These are phyloP conservation scores for Alviniconcha marisindica DNA, from an alignment of 1,140 invertebrate species.

Conservation along the genomic window DNA sequence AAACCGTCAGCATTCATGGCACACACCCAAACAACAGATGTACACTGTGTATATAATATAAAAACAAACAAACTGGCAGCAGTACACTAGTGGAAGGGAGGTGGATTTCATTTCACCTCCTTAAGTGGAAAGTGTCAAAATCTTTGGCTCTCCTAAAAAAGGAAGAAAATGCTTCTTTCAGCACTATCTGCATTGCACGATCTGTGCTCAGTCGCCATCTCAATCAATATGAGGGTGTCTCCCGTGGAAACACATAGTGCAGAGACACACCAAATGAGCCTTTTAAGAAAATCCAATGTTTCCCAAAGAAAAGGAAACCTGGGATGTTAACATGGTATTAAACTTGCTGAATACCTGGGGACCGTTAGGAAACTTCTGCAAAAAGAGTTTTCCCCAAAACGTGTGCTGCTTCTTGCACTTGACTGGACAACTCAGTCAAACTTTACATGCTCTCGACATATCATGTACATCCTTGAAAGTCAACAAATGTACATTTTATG, in stretches of 20 bases:
- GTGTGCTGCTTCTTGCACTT: not conserved
- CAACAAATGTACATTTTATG: not conserved
- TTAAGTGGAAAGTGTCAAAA: not conserved
- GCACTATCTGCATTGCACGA: not conserved
- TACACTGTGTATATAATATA: not conserved
- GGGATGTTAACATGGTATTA: not conserved
- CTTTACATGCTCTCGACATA: not conserved
- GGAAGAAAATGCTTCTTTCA: not conserved
- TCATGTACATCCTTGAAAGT: not conserved
- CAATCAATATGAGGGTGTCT: not conserved
- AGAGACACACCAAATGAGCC: not conserved
- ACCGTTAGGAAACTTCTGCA: not conserved
- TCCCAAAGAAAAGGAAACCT: not conserved
- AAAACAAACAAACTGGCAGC: no score
- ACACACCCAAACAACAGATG: no score
- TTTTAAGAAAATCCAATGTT: not conserved
- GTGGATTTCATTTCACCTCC: not conserved
- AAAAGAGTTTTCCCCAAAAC: not conserved
- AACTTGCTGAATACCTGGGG: not conserved
- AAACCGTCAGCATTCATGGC: no score
- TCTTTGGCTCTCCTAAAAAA: not conserved
- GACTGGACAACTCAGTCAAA: not conserved
- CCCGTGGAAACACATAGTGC: not conserved
- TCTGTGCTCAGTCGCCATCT: not conserved
- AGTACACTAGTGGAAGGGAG: not conserved